phyloP scores from a whole-genome alignment of 1,140 invertebrate genomes.

The Tetragnatha versicolor region DNA sequence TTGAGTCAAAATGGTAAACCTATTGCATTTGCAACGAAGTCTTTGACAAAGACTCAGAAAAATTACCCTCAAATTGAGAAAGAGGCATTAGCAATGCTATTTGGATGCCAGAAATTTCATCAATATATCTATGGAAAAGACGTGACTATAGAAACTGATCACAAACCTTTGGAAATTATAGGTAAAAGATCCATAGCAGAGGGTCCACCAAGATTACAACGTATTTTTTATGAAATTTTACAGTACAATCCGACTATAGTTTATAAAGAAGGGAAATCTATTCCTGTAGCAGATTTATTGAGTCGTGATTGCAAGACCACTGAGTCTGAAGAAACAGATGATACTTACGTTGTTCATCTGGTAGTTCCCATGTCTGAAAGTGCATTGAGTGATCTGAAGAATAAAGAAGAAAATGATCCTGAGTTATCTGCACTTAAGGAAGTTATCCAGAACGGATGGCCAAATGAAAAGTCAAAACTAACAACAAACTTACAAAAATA shows the following conservation, averaged over 20 bases:
- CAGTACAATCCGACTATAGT: conserved; percentile 44
- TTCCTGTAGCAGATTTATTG: conserved; percentile 31
- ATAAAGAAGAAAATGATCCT: neutral
- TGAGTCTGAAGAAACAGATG: neutral
- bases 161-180: conserved; percentile 58
- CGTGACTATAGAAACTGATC: conserved; percentile 33
- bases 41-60: conserved; percentile 61
- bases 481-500: neutral
- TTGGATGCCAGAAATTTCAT: conserved; percentile 62
- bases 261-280: conserved; percentile 46
- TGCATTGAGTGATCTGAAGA: neutral
- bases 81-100: conserved; percentile 63
- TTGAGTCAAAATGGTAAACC: conserved; percentile 63
- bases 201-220: conserved; percentile 57
- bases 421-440: neutral
- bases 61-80: conserved; percentile 66
- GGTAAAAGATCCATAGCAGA: conserved; percentile 55
- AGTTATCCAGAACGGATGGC: neutral
- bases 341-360: neutral
- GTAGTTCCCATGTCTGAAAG: neutral
- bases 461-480: neutral
- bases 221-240: conserved; percentile 57
- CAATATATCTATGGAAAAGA: conserved; percentile 2
- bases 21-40: conserved; percentile 63
- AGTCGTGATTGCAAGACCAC: neutral